These are phyloP conservation scores for Chelonus insularis DNA, from an alignment of 1,140 invertebrate species.

Conservation along the genomic window DNA sequence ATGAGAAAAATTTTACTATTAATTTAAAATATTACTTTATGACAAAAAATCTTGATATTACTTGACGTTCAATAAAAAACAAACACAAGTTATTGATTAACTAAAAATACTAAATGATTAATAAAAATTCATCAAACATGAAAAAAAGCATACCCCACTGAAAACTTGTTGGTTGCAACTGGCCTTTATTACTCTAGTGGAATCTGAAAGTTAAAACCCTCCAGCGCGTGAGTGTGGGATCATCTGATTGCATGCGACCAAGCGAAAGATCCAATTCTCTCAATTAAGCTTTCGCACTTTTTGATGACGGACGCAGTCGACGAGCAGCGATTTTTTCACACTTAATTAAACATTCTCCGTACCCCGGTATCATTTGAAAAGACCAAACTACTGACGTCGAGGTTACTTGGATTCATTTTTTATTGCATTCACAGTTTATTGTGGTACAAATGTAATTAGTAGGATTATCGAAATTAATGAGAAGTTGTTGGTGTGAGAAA, in stretches of 20 bases:
- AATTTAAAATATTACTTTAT: too few relatives aligned
- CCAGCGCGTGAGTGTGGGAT: slow-evolving; percentile 32
- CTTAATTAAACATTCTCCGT: not conserved
- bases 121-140: too few relatives aligned
- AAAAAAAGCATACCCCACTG: too few relatives aligned
- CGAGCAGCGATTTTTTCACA: not conserved
- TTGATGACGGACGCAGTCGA: slow-evolving; percentile 46
- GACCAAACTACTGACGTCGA: not conserved
- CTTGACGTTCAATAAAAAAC: too few relatives aligned
- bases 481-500: too few relatives aligned
- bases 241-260: slow-evolving; percentile 54
- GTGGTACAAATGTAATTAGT: not conserved
- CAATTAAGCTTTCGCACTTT: slow-evolving; percentile 61
- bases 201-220: not conserved
- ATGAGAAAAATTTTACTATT: too few relatives aligned
- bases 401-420: not conserved
- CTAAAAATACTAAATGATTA: too few relatives aligned
- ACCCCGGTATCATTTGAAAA: not conserved
- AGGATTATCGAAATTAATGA: too few relatives aligned
- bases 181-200: not conserved
- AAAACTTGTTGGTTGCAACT: not conserved
- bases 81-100: too few relatives aligned
- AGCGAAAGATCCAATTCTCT: slow-evolving; percentile 52
- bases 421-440: not conserved
- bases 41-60: too few relatives aligned